These are phyloP conservation scores for Daboia siamensis DNA, from an alignment of 2,113 vertebrate genomes.

Conservation along the genomic window DNA sequence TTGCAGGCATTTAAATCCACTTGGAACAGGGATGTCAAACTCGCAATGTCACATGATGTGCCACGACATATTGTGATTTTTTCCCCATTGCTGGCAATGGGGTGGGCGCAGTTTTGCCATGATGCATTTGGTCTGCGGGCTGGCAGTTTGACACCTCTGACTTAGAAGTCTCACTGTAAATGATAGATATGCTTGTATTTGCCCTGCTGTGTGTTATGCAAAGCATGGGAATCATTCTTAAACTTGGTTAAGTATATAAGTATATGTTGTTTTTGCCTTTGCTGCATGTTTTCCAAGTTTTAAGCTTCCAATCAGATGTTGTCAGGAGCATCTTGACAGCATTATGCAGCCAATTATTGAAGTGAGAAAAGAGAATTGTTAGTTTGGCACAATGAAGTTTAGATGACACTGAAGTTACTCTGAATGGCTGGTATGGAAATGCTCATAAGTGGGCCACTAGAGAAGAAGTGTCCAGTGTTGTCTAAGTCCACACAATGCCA, in stretches of 20 bases:
- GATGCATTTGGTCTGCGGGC: too few relatives aligned
- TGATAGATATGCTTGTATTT: background rate
- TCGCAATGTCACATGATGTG: too few relatives aligned
- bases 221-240: background rate
- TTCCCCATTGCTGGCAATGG: too few relatives aligned
- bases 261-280: background rate
- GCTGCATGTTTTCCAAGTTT: background rate
- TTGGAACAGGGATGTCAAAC: too few relatives aligned
- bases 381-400: background rate
- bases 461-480: background rate
- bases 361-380: background rate
- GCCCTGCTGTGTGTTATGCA: background rate
- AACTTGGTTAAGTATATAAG: background rate
- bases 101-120: too few relatives aligned
- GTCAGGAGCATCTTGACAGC: background rate
- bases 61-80: too few relatives aligned
- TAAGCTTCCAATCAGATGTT: background rate
- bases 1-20: background rate
- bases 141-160: too few relatives aligned
- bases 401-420: background rate
- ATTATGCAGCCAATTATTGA: background rate
- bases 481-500: background rate
- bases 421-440: background rate
- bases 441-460: background rate
- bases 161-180: background rate